Conservation (phyloP, 2,888 invertebrate genomes). For the Lottia gigantea region DNA sequence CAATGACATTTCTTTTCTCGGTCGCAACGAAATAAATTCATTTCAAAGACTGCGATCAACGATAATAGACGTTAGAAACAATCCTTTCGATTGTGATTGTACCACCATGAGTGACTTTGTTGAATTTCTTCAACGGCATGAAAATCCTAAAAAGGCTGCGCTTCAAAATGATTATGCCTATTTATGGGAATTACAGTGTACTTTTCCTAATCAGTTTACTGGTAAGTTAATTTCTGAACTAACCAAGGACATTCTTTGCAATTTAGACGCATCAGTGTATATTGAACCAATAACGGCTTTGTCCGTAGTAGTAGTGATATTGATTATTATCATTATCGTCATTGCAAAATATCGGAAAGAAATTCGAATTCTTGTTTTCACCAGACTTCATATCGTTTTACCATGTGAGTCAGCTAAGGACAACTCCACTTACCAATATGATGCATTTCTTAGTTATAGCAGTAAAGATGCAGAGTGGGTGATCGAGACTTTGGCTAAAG, state of each 20-base stretch:
- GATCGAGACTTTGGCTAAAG: constrained; percentile 82
- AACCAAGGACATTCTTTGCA: constrained; percentile 30
- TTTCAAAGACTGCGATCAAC: constrained; percentile 31
- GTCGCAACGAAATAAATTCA: constrained; percentile 29
- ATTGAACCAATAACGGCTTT: constrained; percentile 33
- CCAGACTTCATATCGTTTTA: constrained; percentile 35
- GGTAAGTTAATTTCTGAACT: constrained; percentile 32
- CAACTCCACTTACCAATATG: constrained; percentile 72
- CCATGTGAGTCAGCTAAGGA: constrained; percentile 32
- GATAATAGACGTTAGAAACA: constrained; percentile 38
- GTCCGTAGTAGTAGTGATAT: constrained; percentile 26
- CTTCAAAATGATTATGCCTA: constrained; percentile 28
- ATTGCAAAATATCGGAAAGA: constrained; percentile 40
- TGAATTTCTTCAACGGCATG: constrained; percentile 20
- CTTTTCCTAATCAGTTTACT: constrained; percentile 27
- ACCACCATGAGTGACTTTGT: constrained; percentile 32
- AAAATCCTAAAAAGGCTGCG: constrained; percentile 16
- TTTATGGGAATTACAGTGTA: constrained; percentile 36
- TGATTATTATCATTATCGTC: constrained; percentile 32
- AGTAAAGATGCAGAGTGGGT: constrained; percentile 82
- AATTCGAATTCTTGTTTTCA: constrained; percentile 43
- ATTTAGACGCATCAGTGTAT: constrained; percentile 23
- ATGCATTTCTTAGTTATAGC: constrained; percentile 91
- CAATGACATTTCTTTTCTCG: constrained; percentile 43
- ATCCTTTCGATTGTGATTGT: constrained; percentile 44